A percentile compares a stretch with the other conserved stretches of the same genome.
Conservation (phyloP, 2,113 vertebrate genomes). For the Dascyllus trimaculatus region DNA sequence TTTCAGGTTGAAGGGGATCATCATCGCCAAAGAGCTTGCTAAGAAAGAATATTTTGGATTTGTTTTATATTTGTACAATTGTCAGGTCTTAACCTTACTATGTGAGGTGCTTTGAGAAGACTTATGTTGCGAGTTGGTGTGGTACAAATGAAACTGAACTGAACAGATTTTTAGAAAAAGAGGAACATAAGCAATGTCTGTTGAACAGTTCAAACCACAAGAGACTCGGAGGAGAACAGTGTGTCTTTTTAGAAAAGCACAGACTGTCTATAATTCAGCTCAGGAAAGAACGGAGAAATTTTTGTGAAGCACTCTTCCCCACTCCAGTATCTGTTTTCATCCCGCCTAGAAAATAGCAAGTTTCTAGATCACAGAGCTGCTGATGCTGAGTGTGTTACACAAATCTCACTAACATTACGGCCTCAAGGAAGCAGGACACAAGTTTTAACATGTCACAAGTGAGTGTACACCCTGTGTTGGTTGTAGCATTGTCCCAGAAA, state of each 20-base stretch:
- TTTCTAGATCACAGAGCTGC: slow-evolving; percentile 10
- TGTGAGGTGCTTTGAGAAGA: too few species aligned
- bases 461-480: neutral
- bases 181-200: neutral
- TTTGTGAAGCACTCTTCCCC: neutral
- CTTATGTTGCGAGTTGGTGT: too few species aligned
- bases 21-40: too few species aligned
- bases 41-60: too few species aligned
- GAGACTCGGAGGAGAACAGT: slow-evolving; percentile 6
- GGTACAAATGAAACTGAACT: too few species aligned
- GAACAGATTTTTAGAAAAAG: neutral
- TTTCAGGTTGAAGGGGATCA: too few species aligned
- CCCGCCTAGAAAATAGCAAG: neutral
- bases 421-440: slow-evolving; percentile 13
- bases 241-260: neutral
- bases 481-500: neutral
- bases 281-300: neutral
- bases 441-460: slow-evolving; percentile 54
- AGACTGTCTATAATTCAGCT: too few species aligned
- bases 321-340: neutral
- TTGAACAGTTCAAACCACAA: neutral
- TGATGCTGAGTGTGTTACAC: slow-evolving; percentile 3
- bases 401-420: slow-evolving; percentile 14
- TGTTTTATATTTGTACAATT: too few species aligned
- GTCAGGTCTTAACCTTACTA: too few species aligned